Base-by-base conservation (phyloP, 2,888 invertebrate genomes). In the Trichogramma evanescens region DNA sequence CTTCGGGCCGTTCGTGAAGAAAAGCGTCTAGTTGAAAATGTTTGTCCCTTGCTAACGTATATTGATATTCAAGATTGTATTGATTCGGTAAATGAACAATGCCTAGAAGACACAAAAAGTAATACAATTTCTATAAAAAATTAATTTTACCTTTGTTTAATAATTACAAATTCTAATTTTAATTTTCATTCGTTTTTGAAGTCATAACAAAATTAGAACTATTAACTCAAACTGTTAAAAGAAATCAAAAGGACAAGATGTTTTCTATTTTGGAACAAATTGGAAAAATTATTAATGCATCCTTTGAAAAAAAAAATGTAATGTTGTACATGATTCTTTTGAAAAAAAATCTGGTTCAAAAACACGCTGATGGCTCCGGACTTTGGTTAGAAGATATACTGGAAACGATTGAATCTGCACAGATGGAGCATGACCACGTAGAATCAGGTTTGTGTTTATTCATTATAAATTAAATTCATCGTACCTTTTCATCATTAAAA, bases 1-100 rank as follows among this genome's bases (percentile, higher is more conserved):
- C 78, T 82, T 49, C 75, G 78, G 51, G 76, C 76, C 46, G 81
- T 80, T 52, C 77, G 81, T 53, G 76, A 80, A 65, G 79, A 82
- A n/a, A 84, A 85, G 70, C 73, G 78, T 46, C 73, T 72, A 56
- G 79, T 79, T 56, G 72, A 78, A 39, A 80, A 81, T 66, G 77
- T 79, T 13, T 83, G 86, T 69, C 79, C 83, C 43, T 72, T 88
- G 65, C 76, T 89, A 38, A 87, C 87, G 3, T 82, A 86, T 63
- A 82, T 82, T 67, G 87, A 88, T 70, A 84, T 89, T 62, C 84
- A 86, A 69, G 84, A 85, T 63, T 82, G 84, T 56, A 79, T 89
- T 53, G 84, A 86, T 65, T 79, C 83, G 73, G 85, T 88, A 1
- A 88, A 89, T 70, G 75, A 82, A 64, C 82, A 83, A 65, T 72